Percentiles rank a stretch among this genome's conserved stretches.
Conservation (phyloP, 2,797 vertebrate species). For the Pithecia hirsuta region DNA sequence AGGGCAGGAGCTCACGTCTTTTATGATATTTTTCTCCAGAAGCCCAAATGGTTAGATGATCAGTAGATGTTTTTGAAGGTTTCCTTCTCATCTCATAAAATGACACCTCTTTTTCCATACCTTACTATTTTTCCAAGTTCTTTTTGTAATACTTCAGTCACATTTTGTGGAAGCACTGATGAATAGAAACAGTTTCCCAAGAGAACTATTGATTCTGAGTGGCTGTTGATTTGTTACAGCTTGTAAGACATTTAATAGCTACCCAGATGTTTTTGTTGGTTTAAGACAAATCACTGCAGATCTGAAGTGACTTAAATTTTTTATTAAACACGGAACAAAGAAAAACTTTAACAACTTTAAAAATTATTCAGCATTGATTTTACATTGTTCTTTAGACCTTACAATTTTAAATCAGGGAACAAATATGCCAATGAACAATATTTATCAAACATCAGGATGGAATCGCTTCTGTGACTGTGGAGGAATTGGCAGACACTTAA, state of each 20-base stretch:
- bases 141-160: constrained; percentile 17
- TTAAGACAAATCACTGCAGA: constrained; percentile 60
- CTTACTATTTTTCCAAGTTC: background rate
- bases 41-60: background rate
- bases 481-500: background rate
- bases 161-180: constrained; percentile 36
- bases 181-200: constrained; percentile 33
- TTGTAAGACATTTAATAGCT: constrained; percentile 59
- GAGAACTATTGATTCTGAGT: constrained; percentile 55
- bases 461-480: background rate
- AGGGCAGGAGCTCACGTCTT: background rate
- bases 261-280: constrained; percentile 58
- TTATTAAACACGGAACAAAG: constrained; percentile 41
- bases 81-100: background rate
- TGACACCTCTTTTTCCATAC: background rate
- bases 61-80: background rate
- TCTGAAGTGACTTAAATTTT: constrained; percentile 53
- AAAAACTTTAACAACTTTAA: constrained; percentile 17
- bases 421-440: background rate
- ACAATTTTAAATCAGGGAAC: constrained; percentile 28
- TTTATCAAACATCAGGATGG: background rate
- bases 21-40: background rate
- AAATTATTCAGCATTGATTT: background rate
- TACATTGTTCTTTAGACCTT: constrained; percentile 2
- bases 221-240: constrained; percentile 58